phyloP scores from a whole-genome alignment of 2,113 vertebrate genomes.

The Aepyceros melampus region DNA sequence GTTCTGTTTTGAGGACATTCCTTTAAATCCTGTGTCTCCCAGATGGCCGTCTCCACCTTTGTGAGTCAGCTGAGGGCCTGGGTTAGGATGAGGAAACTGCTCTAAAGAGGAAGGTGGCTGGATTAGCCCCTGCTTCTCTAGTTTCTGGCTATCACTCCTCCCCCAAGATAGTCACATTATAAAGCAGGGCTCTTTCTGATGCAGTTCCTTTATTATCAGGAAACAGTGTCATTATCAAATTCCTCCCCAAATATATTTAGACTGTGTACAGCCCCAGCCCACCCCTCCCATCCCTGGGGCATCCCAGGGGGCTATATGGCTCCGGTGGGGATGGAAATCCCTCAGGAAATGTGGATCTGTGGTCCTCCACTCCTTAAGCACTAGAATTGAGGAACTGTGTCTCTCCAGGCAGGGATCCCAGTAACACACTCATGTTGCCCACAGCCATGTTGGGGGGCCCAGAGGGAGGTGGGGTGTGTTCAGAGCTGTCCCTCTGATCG shows the following conservation, averaged over 20 bases:
- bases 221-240: conserved; percentile 67
- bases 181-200: conserved; percentile 29
- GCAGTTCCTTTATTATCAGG: conserved; percentile 72
- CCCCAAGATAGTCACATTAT: background rate
- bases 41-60: background rate
- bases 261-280: conserved; percentile 32
- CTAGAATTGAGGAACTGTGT: conserved; percentile 93
- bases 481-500: conserved; percentile 81
- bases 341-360: background rate
- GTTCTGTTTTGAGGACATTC: background rate
- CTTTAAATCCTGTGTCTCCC: background rate
- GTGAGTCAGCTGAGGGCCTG: background rate
- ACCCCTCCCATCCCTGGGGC: background rate
- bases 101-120: background rate
- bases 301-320: background rate
- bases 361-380: conserved; percentile 18
- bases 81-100: background rate
- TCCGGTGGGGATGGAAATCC: background rate
- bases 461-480: conserved; percentile 75
- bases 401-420: conserved; percentile 93
- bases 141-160: background rate
- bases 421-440: conserved; percentile 96
- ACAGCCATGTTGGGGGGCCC: conserved; percentile 96
- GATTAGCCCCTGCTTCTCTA: background rate
- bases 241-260: conserved; percentile 17